A percentile compares a stretch with the other conserved stretches of the same genome.
Evolutionary conservation across 2,888 invertebrate species (phyloP).

Genomic region (Elysia crispata): DNA sequence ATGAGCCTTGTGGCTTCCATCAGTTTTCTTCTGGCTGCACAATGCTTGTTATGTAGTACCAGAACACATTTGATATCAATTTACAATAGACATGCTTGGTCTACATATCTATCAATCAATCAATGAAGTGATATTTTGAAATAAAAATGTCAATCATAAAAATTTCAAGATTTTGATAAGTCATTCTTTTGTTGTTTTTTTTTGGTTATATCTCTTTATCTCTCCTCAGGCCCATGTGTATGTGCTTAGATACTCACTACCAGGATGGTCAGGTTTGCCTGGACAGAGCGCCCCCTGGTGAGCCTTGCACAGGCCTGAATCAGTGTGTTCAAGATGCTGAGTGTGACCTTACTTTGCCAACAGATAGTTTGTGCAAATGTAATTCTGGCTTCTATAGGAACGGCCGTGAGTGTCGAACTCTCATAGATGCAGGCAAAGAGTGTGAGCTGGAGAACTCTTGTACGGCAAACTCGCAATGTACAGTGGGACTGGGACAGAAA

Average conservation of each 20-base stretch:
- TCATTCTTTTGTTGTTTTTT: no score
- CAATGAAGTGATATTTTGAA: no score
- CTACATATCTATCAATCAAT: no score
- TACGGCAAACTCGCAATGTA: constrained; percentile 5
- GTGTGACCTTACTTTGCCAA: neutral
- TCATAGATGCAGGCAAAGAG: constrained; percentile 19
- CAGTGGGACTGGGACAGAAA: constrained; percentile 1
- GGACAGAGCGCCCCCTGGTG: neutral
- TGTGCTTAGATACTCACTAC: constrained; percentile 20
- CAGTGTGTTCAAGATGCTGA: constrained; percentile 45
- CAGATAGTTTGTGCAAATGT: constrained; percentile 22
- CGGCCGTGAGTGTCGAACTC: constrained; percentile 27
- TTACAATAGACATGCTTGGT: no score
- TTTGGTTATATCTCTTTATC: no score
- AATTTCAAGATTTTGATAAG: no score
- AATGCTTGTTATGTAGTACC: no score
- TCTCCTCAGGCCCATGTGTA: constrained; percentile 17
- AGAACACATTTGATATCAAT: no score
- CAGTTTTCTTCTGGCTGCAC: no score
- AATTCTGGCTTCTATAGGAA: constrained; percentile 21
- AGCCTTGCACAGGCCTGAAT: constrained; percentile 12
- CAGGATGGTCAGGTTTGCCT: constrained; percentile 16
- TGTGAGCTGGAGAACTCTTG: constrained; percentile 35
- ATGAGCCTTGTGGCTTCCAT: no score
- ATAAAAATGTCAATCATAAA: no score